These are phyloP conservation scores for Alligator sinensis DNA, from an alignment of 2,113 vertebrate species.

Conservation along the genomic window DNA sequence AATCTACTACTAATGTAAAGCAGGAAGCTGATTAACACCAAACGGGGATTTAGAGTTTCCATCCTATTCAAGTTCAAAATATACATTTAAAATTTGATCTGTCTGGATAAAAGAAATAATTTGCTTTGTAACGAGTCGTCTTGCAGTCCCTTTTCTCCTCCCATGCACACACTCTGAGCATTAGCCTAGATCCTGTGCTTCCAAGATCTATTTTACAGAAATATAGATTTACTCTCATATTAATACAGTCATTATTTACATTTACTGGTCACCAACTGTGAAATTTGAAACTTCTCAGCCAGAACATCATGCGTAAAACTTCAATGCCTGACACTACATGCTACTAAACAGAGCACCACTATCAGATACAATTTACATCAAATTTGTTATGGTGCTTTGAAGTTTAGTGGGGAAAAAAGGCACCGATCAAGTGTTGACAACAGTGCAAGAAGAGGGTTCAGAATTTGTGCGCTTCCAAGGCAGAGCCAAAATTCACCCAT, in stretches of 20 bases:
- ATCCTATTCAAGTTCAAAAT: not conserved
- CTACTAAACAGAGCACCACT: not conserved
- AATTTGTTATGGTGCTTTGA: not conserved
- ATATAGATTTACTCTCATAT: not conserved
- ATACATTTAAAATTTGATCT: not conserved
- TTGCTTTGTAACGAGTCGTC: fast-evolving
- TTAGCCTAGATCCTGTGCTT: not conserved
- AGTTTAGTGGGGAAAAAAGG: not conserved
- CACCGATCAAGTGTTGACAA: not conserved
- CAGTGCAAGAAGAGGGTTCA: not conserved
- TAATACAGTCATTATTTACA: not conserved
- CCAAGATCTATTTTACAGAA: not conserved
- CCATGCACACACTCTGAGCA: not conserved
- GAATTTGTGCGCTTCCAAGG: not conserved
- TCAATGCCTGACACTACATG: fast-evolving
- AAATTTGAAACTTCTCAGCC: not conserved
- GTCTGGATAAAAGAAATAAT: not conserved
- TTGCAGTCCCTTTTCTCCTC: not conserved
- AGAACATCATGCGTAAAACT: not conserved
- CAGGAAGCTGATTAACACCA: not conserved
- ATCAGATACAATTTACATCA: not conserved
- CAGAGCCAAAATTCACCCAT: not conserved
- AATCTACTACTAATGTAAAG: not conserved
- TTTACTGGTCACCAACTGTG: not conserved
- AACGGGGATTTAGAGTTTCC: not conserved